Evolutionary conservation across 2,888 invertebrate genomes (phyloP).

Genomic region (Euzetes globulus): DNA sequence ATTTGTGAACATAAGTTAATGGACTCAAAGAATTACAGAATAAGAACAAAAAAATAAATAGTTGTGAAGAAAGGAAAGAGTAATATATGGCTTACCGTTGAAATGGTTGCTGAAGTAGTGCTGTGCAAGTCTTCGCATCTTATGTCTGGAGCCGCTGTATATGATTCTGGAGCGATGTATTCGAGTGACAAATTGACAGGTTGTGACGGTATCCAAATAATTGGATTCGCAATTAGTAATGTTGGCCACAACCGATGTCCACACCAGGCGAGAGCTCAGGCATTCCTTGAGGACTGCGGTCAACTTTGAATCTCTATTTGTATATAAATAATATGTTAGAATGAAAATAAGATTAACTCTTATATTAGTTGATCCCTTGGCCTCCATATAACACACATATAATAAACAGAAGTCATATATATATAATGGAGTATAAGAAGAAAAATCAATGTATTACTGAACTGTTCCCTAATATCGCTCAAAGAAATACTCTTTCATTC

Average conservation of each 20-base stretch:
- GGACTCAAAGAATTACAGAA: neutral
- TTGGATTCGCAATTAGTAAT: conserved; percentile 7
- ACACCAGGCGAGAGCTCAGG: neutral
- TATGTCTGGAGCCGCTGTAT: neutral
- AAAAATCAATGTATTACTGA: neutral
- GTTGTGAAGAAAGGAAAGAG: neutral
- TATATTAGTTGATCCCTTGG: conserved; percentile 19
- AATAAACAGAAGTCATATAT: neutral
- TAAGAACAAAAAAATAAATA: neutral
- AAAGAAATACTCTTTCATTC: conserved; percentile 5
- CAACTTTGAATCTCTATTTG: conserved; percentile 26
- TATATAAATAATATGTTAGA: conserved; percentile 3
- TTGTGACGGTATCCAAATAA: conserved; percentile 18
- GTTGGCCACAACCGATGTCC: conserved; percentile 22
- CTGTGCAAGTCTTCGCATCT: neutral
- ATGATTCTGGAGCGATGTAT: conserved; percentile 18
- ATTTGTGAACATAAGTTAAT: conserved; percentile 9
- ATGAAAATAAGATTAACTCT: conserved; percentile 16
- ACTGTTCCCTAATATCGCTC: neutral
- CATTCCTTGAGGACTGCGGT: conserved; percentile 14
- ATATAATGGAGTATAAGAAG: neutral
- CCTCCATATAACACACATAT: neutral
- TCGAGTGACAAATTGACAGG: conserved; percentile 19
- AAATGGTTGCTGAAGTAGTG: neutral
- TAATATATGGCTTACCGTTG: neutral